Conservation (phyloP, 2,888 invertebrate genomes). For the Leucoma salicis region DNA sequence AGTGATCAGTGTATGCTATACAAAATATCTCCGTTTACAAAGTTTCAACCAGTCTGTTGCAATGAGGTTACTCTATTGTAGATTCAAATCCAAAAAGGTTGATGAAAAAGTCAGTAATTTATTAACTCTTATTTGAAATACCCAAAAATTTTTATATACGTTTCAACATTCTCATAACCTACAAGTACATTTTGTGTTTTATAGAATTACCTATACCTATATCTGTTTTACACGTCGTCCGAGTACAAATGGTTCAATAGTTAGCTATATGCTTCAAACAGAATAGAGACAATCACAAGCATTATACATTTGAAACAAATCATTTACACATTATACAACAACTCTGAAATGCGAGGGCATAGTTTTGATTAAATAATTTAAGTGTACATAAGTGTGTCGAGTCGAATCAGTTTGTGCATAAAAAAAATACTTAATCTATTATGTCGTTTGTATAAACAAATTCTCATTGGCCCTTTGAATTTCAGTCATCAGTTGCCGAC, state of each 20-base stretch:
- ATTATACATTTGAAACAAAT: conserved; percentile 43
- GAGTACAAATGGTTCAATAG: conserved; percentile 70
- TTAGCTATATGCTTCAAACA: conserved; percentile 56
- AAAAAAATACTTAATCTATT: conserved; percentile 61
- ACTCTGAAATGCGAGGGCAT: conserved; percentile 75
- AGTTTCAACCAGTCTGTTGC: conserved; percentile 79
- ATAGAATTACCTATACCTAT: conserved; percentile 77
- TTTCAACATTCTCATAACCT: conserved; percentile 79
- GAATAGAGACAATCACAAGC: conserved; percentile 46
- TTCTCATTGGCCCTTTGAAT: conserved; percentile 73
- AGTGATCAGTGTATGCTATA: conserved; percentile 80
- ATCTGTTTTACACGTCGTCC: conserved; percentile 70
- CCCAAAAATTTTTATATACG: conserved; percentile 69
- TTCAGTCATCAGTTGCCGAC: conserved; percentile 78
- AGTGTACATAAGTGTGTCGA: conserved; percentile 40
- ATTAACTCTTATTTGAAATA: conserved; percentile 76
- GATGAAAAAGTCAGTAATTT: conserved; percentile 75
- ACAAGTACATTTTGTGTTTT: conserved; percentile 78
- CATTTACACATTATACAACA: conserved; percentile 57
- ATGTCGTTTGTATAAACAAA: conserved; percentile 55
- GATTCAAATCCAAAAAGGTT: conserved; percentile 81
- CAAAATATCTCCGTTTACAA: conserved; percentile 78
- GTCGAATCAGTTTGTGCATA: conserved; percentile 63
- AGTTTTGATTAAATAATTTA: conserved; percentile 49
- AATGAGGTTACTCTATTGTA: conserved; percentile 78